phyloP scores from a whole-genome alignment of 2,888 invertebrate genomes.

The Thera obeliscata region DNA sequence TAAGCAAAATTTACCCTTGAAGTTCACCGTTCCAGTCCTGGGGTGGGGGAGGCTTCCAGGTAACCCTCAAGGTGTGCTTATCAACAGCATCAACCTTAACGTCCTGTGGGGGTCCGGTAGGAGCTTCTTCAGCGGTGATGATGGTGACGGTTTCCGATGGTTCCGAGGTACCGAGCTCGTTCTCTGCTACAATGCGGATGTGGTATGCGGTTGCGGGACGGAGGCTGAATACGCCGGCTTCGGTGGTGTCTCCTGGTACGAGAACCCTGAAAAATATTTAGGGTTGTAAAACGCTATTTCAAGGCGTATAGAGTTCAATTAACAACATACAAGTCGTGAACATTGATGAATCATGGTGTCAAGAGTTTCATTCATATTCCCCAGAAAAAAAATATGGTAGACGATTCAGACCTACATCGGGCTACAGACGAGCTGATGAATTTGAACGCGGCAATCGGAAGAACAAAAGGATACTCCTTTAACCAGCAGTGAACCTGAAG shows the following conservation, averaged over 20 bases:
- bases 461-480: too few species aligned
- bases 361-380: too few species aligned
- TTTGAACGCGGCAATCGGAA: too few species aligned
- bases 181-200: constrained; percentile 96
- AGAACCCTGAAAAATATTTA: constrained; percentile 84
- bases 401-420: too few species aligned
- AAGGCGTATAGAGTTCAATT: not conserved
- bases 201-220: constrained; percentile 97
- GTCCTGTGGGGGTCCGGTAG: constrained; percentile 92
- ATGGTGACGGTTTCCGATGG: constrained; percentile 97
- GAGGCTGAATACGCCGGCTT: constrained; percentile 94
- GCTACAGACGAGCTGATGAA: too few species aligned
- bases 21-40: constrained; percentile 97
- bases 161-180: constrained; percentile 96
- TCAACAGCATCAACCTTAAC: constrained; percentile 94
- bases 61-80: constrained; percentile 93
- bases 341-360: too few species aligned
- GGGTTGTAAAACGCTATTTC: not conserved
- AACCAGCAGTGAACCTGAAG: too few species aligned
- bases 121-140: constrained; percentile 97
- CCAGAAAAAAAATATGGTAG: too few species aligned
- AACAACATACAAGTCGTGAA: not conserved
- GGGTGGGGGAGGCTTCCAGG: constrained; percentile 95
- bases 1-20: constrained; percentile 64
- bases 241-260: constrained; percentile 94